Evolutionary conservation across 1,140 invertebrate genomes (phyloP), one percentile per base, ranked within the genome.

Genomic region (Macrobrachium nipponense): DNA sequence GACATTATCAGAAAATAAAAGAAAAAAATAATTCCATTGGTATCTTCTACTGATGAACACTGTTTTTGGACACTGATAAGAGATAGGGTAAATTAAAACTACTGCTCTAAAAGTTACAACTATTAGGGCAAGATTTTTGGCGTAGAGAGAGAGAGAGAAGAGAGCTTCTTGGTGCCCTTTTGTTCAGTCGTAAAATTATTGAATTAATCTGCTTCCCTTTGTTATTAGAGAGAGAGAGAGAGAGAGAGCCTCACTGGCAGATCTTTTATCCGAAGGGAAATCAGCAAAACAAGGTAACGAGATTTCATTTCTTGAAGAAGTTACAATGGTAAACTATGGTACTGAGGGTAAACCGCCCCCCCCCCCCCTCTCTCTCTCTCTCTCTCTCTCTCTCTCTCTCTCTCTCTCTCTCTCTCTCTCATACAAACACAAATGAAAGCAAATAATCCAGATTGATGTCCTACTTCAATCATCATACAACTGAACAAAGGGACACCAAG

Each of bases 71-170:
- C n/a, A n/a, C n/a, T n/a, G n/a, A n/a, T n/a, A n/a, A n/a, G n/a
- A n/a, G n/a, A n/a, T n/a, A n/a, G n/a, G n/a, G n/a, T n/a, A n/a
- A n/a, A n/a, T n/a, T n/a, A n/a, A n/a, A n/a, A n/a, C n/a, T n/a
- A n/a, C n/a, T n/a, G n/a, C n/a, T n/a, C n/a, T n/a, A n/a, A n/a
- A n/a, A n/a, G n/a, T n/a, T n/a, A n/a, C n/a, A n/a, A n/a, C n/a
- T n/a, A n/a, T n/a, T n/a, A n/a, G n/a, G n/a, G n/a, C n/a, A n/a
- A n/a, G n/a, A n/a, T n/a, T n/a, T n/a, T n/a, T n/a, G n/a, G n/a
- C n/a, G n/a, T n/a, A 66, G 64, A 66, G 64, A 66, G 64, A 66
- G 64, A 66, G 64, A 66, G 64, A 66, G 64, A 66, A 66, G 64
- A 66, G 64, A 14, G 64, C 0, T n/a, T 7, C 5, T 8, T 11